These are phyloP conservation scores for Athetis lepigone DNA, from an alignment of 2,888 invertebrate species.

Conservation along the genomic window DNA sequence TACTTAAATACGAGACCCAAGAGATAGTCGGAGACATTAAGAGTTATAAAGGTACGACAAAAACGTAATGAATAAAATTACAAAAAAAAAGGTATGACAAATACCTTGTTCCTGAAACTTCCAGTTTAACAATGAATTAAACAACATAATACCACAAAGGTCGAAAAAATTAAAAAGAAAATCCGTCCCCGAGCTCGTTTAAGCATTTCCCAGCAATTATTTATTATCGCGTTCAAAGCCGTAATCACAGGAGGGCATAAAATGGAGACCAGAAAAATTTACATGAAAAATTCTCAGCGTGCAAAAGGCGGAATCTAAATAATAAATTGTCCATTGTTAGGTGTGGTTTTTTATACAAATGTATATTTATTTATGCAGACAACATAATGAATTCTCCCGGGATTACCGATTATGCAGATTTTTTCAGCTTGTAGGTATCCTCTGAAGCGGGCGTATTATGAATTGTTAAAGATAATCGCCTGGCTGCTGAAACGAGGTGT, in stretches of 20 bases:
- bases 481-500: constrained; percentile 25
- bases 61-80: neutral
- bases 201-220: constrained; percentile 67
- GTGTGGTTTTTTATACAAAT: constrained; percentile 77
- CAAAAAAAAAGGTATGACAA: neutral
- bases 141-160: constrained; percentile 54
- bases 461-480: constrained; percentile 61
- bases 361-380: constrained; percentile 86
- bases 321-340: constrained; percentile 89
- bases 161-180: constrained; percentile 58
- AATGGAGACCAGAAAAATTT: constrained; percentile 76
- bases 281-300: constrained; percentile 81
- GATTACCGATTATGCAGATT: constrained; percentile 82
- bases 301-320: constrained; percentile 85
- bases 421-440: constrained; percentile 69
- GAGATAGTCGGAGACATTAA: no score
- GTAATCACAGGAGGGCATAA: constrained; percentile 75
- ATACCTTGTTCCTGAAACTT: constrained; percentile 7
- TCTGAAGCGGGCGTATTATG: constrained; percentile 68
- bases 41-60: no score
- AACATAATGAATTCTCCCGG: constrained; percentile 85
- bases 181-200: constrained; percentile 55
- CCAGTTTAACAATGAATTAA: constrained; percentile 42
- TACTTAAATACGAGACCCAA: no score
- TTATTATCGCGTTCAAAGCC: constrained; percentile 69